Conservation (phyloP, 2,797 vertebrate genomes). For the Ceryle rudis region DNA sequence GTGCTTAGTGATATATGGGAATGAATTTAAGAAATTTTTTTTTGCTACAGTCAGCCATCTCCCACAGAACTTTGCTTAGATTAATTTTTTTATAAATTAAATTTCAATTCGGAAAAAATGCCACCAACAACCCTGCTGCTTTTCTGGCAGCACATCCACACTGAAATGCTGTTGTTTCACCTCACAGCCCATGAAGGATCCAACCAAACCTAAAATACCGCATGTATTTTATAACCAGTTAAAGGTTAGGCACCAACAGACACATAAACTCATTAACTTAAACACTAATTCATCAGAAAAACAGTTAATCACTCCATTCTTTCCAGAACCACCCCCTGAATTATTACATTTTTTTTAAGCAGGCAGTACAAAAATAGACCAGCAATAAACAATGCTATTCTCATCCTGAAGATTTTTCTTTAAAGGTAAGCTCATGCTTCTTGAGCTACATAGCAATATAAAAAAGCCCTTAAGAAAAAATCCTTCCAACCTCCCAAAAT, state of each 20-base stretch:
- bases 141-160: background rate
- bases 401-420: background rate
- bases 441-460: background rate
- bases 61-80: background rate
- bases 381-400: slow-evolving; percentile 1
- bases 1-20: background rate
- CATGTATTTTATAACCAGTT: background rate
- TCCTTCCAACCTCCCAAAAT: slow-evolving; percentile 42
- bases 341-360: background rate
- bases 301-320: background rate
- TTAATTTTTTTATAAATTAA: background rate
- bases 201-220: background rate
- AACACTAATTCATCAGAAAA: background rate
- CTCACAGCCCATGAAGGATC: background rate
- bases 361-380: background rate
- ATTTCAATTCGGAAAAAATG: background rate
- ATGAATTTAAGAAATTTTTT: background rate
- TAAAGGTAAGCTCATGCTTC: background rate
- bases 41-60: background rate
- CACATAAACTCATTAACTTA: background rate
- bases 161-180: background rate
- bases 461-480: slow-evolving; percentile 11
- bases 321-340: background rate
- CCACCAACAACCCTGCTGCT: background rate
- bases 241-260: background rate